A percentile compares a stretch with the other conserved stretches of the same genome.
Evolutionary conservation across 2,113 vertebrate genomes (phyloP).

Genomic region (Podocnemis expansa): DNA sequence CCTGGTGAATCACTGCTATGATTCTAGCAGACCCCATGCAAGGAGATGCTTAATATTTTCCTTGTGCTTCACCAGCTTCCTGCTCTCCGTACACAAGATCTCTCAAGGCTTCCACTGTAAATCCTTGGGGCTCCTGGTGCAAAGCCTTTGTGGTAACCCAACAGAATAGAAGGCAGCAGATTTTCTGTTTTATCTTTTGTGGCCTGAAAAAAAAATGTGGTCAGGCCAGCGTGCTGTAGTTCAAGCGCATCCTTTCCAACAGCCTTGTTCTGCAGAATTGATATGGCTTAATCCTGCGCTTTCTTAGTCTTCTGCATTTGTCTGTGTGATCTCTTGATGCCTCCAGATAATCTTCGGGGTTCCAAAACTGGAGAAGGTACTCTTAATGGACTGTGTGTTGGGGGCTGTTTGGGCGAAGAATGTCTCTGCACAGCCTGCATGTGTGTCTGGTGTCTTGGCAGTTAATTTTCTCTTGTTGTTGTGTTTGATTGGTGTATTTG

Average conservation of each 20-base stretch:
- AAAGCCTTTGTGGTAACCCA: neutral
- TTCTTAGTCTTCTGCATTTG: fast-evolving
- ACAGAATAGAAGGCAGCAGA: fast-evolving
- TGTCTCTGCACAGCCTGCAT: fast-evolving
- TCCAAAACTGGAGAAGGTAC: neutral
- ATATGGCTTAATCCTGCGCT: fast-evolving
- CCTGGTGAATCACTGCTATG: neutral
- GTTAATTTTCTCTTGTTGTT: fast-evolving
- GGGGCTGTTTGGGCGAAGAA: fast-evolving
- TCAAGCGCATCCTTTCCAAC: fast-evolving
- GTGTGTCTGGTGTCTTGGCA: fast-evolving
- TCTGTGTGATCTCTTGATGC: neutral
- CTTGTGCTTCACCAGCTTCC: neutral
- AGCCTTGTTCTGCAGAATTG: neutral
- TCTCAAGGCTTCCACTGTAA: neutral
- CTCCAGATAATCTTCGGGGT: neutral
- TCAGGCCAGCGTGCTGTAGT: fast-evolving
- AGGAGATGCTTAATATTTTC: neutral
- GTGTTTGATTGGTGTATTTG: neutral
- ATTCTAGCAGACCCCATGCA: neutral
- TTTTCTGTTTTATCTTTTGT: fast-evolving
- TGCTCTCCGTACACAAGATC: neutral
- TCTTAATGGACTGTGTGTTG: fast-evolving
- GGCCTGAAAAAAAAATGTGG: neutral
- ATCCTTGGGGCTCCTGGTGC: neutral